Evolutionary conservation across 2,888 invertebrate genomes (phyloP).

Genomic region (Papilio protenor): DNA sequence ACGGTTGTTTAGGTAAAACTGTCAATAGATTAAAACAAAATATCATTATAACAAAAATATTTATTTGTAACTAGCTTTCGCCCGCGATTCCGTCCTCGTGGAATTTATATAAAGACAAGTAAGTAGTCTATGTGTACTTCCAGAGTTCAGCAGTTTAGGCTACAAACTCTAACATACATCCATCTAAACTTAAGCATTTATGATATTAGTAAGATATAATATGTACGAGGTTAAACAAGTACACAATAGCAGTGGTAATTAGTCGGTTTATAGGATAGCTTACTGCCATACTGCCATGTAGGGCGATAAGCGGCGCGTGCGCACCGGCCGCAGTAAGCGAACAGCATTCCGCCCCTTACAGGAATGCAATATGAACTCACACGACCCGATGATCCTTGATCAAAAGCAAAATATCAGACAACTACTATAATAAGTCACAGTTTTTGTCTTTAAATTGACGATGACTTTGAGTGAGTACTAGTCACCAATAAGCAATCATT

Average conservation of each 20-base stretch:
- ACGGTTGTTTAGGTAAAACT: no score
- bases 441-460: not conserved
- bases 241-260: slow-evolving; percentile 58
- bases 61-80: no score
- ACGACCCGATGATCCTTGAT: slow-evolving; percentile 11
- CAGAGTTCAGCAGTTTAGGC: no score
- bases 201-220: no score
- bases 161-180: no score
- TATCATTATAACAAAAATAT: no score
- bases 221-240: not conserved
- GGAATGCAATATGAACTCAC: slow-evolving; percentile 65
- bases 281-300: slow-evolving; percentile 47
- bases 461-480: not conserved
- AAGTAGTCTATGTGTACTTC: no score
- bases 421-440: not conserved
- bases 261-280: slow-evolving; percentile 62
- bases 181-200: no score
- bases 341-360: slow-evolving; percentile 69
- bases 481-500: not conserved
- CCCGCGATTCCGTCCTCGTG: no score
- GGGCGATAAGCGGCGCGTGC: slow-evolving; percentile 42
- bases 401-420: not conserved
- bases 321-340: slow-evolving; percentile 62
- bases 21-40: no score
- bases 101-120: no score